A percentile compares a stretch with the other conserved stretches of the same genome.
These are phyloP conservation scores for Erebia palarica DNA, from an alignment of 2,888 invertebrate genomes.

Conservation along the genomic window DNA sequence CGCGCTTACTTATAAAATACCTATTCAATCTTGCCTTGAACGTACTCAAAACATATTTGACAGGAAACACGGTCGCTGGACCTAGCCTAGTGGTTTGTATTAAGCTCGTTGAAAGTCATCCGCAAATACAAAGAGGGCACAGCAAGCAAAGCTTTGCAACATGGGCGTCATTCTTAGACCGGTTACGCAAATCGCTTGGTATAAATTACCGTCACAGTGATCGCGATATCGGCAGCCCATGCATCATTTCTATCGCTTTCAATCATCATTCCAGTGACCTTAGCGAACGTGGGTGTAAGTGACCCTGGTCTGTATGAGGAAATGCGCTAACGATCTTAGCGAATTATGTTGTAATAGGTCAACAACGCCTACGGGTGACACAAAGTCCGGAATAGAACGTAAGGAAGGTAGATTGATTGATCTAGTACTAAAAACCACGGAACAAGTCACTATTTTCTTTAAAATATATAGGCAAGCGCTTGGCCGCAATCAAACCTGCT, in stretches of 20 bases:
- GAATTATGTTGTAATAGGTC: constrained; percentile 17
- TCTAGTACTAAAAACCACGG: no score
- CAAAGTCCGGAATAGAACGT: not conserved
- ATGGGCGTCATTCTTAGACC: constrained; percentile 41
- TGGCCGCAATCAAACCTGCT: no score
- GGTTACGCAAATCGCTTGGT: constrained; percentile 43
- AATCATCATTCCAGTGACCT: constrained; percentile 43
- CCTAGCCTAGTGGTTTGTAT: no score
- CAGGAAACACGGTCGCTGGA: no score
- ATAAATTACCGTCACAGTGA: constrained; percentile 46
- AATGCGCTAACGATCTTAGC: constrained; percentile 19
- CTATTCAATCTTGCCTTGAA: no score
- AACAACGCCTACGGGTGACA: constrained; percentile 13
- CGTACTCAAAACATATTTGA: no score
- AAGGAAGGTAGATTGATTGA: not conserved
- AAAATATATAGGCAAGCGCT: no score
- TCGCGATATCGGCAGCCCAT: constrained; percentile 49
- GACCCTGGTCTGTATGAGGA: constrained; percentile 30
- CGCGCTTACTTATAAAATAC: no score
- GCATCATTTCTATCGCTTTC: constrained; percentile 49
- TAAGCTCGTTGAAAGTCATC: constrained; percentile 16
- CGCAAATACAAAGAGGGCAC: constrained; percentile 35
- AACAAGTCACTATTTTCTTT: no score
- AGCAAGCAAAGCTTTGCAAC: constrained; percentile 34
- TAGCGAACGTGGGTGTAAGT: constrained; percentile 34